These are phyloP conservation scores for Lepidurus couesii DNA, from an alignment of 1,140 invertebrate genomes.

Conservation along the genomic window DNA sequence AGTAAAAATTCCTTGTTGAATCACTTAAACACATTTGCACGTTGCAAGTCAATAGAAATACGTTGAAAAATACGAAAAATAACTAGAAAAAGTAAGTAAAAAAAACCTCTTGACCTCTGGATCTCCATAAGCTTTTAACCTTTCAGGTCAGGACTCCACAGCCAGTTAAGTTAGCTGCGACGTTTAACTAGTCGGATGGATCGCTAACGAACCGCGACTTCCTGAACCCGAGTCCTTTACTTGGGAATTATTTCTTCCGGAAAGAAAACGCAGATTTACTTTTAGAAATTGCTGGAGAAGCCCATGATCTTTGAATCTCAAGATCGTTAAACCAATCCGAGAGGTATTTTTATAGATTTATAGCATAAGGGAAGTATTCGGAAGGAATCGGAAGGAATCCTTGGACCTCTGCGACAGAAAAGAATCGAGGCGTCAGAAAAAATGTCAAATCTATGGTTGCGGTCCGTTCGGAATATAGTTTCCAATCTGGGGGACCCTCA, in stretches of 20 bases:
- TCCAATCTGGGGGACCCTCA: background rate
- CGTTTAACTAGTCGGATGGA: slow-evolving; percentile 19
- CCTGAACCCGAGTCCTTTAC: background rate
- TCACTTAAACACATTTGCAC: too few relatives aligned
- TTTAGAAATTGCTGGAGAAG: background rate
- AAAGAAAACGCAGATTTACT: background rate
- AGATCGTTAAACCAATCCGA: too few relatives aligned
- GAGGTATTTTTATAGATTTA: background rate
- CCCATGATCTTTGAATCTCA: background rate
- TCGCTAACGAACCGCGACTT: slow-evolving; percentile 9
- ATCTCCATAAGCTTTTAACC: background rate
- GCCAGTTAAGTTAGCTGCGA: background rate
- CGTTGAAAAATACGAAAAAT: too few relatives aligned
- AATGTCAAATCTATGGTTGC: background rate
- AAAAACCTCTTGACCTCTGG: background rate
- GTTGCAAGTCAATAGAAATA: too few relatives aligned
- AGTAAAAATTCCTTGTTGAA: background rate
- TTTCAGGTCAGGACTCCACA: background rate
- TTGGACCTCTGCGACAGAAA: background rate
- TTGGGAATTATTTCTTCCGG: background rate
- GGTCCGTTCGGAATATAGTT: background rate
- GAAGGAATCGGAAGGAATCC: too few relatives aligned
- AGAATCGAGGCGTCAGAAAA: background rate
- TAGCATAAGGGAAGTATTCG: background rate
- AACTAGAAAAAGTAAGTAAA: too few relatives aligned